Base-by-base conservation (phyloP, 1,140 invertebrate species). In the Brachionus paranguensis region DNA sequence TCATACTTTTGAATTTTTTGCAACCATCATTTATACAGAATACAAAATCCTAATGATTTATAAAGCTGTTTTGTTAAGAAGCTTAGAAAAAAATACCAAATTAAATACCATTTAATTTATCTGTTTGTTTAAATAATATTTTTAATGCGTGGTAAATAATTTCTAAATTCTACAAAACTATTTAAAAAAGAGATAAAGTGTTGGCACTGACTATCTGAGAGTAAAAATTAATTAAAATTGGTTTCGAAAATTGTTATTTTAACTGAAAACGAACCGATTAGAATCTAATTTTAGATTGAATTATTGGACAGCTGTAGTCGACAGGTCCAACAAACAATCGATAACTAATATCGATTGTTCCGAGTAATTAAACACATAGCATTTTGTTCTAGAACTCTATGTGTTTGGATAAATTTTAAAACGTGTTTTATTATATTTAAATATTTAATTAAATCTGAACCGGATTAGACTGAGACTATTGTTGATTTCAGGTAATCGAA, bases 401-500 rank as follows among this genome's bases (percentile, higher is more conserved):
- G 65, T 68, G 65, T 68, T 29, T 68, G 65, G 27, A n/a, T 68
- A 68, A 41, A 68, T 68, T 68, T 68, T 37, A 68, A 41, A 68
- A 68, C 65, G 65, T 68, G 65, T 68, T 68, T 60, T 60, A 60
- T 27, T 60, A 60, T 60, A 60, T 60, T 60, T 68, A 68, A 68
- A 68, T 68, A 68, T 68, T 68, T 68, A 68, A 68, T 68, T 68
- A 68, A 68, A 68, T 33, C 6, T n/a, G 33, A 29, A 29, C 65
- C 27, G 27, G 65, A 68, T 68, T 68, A 68, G 27, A 33, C 33
- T 14, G 27, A 68, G 65, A 60, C 53, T 60, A 60, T 60, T 60
- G 53, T 60, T 60, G 53, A 60, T 60, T 60, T 60, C 53, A 60
- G 53, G 53, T 60, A 60, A 60, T 60, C 53, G 53, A 60, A 60